Conservation (phyloP, 2,797 vertebrate genomes). For the Sciurus vulgaris region DNA sequence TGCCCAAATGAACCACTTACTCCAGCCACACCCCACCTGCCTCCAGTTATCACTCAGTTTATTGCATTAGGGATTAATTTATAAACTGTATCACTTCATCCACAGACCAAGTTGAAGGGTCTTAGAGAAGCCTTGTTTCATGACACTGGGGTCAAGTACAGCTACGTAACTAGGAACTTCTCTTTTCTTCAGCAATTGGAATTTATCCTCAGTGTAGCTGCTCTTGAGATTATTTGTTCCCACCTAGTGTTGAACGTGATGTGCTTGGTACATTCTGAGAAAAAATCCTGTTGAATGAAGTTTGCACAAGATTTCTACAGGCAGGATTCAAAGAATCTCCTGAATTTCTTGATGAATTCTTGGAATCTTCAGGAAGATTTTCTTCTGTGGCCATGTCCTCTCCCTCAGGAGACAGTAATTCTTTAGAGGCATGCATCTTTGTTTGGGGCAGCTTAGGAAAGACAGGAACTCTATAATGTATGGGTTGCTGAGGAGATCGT, state of each 20-base stretch:
- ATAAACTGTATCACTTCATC: slow-evolving; percentile 97
- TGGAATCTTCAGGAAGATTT: slow-evolving; percentile 90
- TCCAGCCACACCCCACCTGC: too few relatives aligned
- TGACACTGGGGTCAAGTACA: slow-evolving; percentile 91
- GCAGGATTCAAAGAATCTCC: slow-evolving; percentile 89
- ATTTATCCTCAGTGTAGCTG: slow-evolving; percentile 87
- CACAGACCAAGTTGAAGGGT: slow-evolving; percentile 93
- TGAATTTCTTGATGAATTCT: slow-evolving; percentile 93
- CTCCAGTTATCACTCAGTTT: too few relatives aligned
- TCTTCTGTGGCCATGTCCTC: slow-evolving; percentile 92
- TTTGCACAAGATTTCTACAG: slow-evolving; percentile 88
- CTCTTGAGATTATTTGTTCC: slow-evolving; percentile 87
- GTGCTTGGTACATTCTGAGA: slow-evolving; percentile 84
- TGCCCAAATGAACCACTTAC: too few relatives aligned
- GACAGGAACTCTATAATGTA: slow-evolving; percentile 90
- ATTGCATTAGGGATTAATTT: too few relatives aligned
- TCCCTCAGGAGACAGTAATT: slow-evolving; percentile 92
- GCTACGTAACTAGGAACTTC: slow-evolving; percentile 96
- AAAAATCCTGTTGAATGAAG: slow-evolving; percentile 87
- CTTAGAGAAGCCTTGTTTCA: slow-evolving; percentile 91
- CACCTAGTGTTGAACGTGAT: slow-evolving; percentile 85
- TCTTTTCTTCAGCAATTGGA: slow-evolving; percentile 90
- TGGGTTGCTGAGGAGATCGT: slow-evolving; percentile 91
- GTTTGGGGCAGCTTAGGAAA: slow-evolving; percentile 93
- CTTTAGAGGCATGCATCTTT: slow-evolving; percentile 93